Base-by-base conservation (phyloP, 2,888 invertebrate species). In the Himalopsyche anomala region DNA sequence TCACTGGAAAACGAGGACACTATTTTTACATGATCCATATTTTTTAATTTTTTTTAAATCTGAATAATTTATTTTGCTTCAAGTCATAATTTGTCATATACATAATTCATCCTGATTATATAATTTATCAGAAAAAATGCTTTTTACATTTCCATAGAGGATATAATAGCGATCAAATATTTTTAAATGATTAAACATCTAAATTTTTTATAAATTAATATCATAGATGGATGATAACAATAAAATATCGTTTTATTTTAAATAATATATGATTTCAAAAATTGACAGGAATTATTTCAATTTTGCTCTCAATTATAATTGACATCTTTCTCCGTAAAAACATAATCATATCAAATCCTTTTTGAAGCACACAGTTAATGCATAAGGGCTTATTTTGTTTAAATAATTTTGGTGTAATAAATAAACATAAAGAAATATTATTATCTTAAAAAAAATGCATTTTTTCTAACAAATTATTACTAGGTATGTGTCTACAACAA, bases 51-150 rank as follows among this genome's bases (percentile, higher is more conserved):
- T 74, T 38, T 74, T 74, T 12, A 38, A 38, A 74, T 38, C 15
- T 36, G 15, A 12, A 36, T 74, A 38, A 38, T 38, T 74, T 74
- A 74, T 74, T n/a, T n/a, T 36, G 69, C 19, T 38, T 74, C 9
- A 36, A 74, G 74, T 74, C 74, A 74, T 74, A 11, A 12, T 74
- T 36, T 74, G 36, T 74, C 74, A 15, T 74, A 74, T 36, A 36
- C 36, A 74, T 36, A 74, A 12, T 38, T 74, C 38, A 74, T 12
- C 36, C 36, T 38, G 74, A 74, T 74, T 74, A 74, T 0, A 74
- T 74, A 74, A 74, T 74, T 74, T 74, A 74, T 74, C 74, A 74
- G 74, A 74, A 74, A 74, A 74, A 74, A 74, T 74, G 74, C 74
- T 28, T 74, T 74, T 74, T 38, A 74, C 38, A 15, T 15, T 38